These are phyloP conservation scores for Tenebrio molitor DNA, from an alignment of 1,140 invertebrate genomes.

Conservation along the genomic window DNA sequence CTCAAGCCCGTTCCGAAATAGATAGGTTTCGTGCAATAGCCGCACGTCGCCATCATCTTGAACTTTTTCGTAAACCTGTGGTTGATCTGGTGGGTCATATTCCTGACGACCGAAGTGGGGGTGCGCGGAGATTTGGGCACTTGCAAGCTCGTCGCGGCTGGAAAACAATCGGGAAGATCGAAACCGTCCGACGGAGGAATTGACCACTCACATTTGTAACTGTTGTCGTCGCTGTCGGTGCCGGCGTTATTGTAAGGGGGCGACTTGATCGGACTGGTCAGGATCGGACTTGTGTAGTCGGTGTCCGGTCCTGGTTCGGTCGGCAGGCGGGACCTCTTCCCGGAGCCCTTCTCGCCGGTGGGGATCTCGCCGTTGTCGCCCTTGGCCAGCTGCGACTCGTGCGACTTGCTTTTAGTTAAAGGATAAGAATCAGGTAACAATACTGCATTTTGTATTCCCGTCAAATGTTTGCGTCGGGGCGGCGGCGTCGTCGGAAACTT, in stretches of 20 bases:
- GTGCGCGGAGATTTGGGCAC: constrained; percentile 72
- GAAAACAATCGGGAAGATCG: background rate
- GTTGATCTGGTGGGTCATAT: constrained; percentile 92
- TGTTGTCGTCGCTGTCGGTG: constrained; percentile 74
- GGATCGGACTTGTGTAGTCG: constrained; percentile 69
- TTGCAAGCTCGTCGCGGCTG: constrained; percentile 60
- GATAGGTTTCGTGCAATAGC: constrained; percentile 93
- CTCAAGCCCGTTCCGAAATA: constrained; percentile 87
- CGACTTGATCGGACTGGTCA: constrained; percentile 77
- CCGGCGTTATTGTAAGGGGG: constrained; percentile 71
- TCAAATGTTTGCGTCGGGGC: constrained; percentile 79
- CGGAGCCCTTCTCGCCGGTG: constrained; percentile 62
- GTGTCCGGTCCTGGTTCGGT: constrained; percentile 77
- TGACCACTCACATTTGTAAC: constrained; percentile 67
- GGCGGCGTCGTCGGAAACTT: constrained; percentile 87
- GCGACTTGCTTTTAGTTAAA: constrained; percentile 91
- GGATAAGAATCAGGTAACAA: constrained; percentile 68
- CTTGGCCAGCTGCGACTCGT: constrained; percentile 86
- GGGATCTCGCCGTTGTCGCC: constrained; percentile 72
- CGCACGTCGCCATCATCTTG: constrained; percentile 91
- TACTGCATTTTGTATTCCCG: constrained; percentile 67
- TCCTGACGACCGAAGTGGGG: constrained; percentile 77
- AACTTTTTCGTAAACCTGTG: constrained; percentile 92
- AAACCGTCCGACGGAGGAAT: background rate
- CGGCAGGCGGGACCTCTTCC: constrained; percentile 74